Base-by-base conservation (phyloP, 2,888 invertebrate genomes). In the Chironomus riparius region DNA sequence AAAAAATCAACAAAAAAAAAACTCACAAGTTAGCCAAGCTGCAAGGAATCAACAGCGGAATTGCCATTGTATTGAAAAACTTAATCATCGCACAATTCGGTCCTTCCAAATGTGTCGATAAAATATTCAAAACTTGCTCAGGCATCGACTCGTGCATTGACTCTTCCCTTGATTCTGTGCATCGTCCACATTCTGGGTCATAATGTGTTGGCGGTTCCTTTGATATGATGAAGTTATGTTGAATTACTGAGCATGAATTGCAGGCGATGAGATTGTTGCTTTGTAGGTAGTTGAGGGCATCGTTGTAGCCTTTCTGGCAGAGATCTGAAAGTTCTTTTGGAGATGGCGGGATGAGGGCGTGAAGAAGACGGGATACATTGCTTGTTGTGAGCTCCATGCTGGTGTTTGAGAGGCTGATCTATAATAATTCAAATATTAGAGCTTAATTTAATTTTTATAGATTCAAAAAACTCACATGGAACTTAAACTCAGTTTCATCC, bases 281-380 rank as follows among this genome's bases (percentile, higher is more conserved):
- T 80, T 94, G 93, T 77, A 95, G 84, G 85, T 94, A 95, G 78
- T 93, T 86, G 6, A 95, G 86, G 0, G 94, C 94, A 83, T 95
- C 95, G 80, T 97, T 95, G 84, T 97, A 98, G 22, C 98, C 98
- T 85, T 97, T 97, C 81, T 96, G 94, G 84, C 98, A 98, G 91
- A 98, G 96, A 82, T 94, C 93, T 76, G 94, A 93, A 28, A 95
- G 86, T 47, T 95, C 91, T 85, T 98, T 97, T 0, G 97, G 94
- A 80, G 93, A 93, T 0, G 98, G 97, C 10, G 98, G 98, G 84
- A 97, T 97, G 28, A 99, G 87, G 79, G 97, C 96, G 77, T 95
- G 89, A 2, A 92, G 90, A 83, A 98, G 92, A 78, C 98, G 88
- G 84, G 94, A 95, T 80, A 98, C 91, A 83, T 99, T 99, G 83